Percentiles rank a stretch among this genome's conserved stretches.
Evolutionary conservation across 2,113 vertebrate genomes (phyloP).

Genomic region (Saccopteryx leptura): DNA sequence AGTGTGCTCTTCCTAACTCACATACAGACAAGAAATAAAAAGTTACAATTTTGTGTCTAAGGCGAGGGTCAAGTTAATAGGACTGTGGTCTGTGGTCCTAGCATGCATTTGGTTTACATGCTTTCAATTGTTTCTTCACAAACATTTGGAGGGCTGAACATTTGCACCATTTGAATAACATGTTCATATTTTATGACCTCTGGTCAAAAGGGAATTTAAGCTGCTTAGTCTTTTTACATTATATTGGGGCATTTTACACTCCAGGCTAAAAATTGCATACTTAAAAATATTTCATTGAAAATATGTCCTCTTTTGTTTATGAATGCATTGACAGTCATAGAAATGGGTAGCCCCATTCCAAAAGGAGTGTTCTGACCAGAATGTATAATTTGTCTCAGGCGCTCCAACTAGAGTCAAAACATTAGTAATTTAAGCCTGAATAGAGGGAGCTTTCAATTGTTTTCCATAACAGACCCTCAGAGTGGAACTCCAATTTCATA

Average conservation of each 20-base stretch:
- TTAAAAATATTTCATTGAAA: conserved; percentile 50
- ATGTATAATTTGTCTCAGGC: conserved; percentile 56
- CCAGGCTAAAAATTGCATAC: not conserved
- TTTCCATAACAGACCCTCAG: conserved; percentile 11
- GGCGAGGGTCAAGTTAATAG: not conserved
- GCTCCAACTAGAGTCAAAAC: conserved; percentile 64
- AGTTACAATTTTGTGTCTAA: not conserved
- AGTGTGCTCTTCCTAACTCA: not conserved
- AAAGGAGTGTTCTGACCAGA: conserved; percentile 56
- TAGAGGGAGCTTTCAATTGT: conserved; percentile 10
- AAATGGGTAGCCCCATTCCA: conserved; percentile 26
- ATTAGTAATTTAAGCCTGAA: conserved; percentile 56
- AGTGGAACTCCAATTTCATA: conserved; percentile 50
- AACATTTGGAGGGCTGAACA: not conserved
- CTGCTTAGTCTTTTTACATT: conserved; percentile 52
- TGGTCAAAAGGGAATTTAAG: conserved; percentile 51
- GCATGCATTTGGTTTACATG: not conserved
- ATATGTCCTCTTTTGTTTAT: conserved; percentile 8
- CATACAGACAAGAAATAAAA: not conserved
- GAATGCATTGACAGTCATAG: not conserved
- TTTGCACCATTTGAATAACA: conserved; percentile 64
- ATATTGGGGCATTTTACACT: conserved; percentile 54
- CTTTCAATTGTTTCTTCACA: not conserved
- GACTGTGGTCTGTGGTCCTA: not conserved
- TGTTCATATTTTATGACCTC: conserved; percentile 64